Conservation (phyloP, 2,888 invertebrate species). For the Plagiodera versicolora region DNA sequence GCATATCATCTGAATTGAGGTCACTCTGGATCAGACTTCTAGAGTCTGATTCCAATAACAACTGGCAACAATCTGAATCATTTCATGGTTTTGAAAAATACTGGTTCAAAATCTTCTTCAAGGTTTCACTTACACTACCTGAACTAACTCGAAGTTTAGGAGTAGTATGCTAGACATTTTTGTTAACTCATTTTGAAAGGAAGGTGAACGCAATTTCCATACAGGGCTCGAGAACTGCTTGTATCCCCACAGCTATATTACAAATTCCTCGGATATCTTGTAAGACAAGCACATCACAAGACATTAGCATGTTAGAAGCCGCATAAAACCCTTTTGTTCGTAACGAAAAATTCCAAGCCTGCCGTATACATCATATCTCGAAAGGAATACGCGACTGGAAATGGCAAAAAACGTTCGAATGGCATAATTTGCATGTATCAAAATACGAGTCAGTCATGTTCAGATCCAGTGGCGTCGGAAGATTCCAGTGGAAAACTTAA, state of each 20-base stretch:
- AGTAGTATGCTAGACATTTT: background rate
- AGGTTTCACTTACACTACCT: background rate
- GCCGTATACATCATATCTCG: slow-evolving; percentile 28
- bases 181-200: background rate
- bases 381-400: slow-evolving; percentile 28
- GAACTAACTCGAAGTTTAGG: background rate
- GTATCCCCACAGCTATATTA: slow-evolving; percentile 29
- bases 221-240: background rate
- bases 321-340: slow-evolving; percentile 25
- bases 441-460: slow-evolving; percentile 29
- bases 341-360: slow-evolving; percentile 27
- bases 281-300: slow-evolving; percentile 28
- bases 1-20: too few relatives aligned
- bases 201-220: background rate
- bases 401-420: slow-evolving; percentile 31
- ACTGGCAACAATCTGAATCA: too few relatives aligned
- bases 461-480: background rate
- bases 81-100: too few relatives aligned
- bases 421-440: slow-evolving; percentile 32
- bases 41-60: too few relatives aligned
- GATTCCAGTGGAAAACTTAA: too few relatives aligned
- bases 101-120: too few relatives aligned
- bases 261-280: slow-evolving; percentile 24
- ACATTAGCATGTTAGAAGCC: slow-evolving; percentile 37
- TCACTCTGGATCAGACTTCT: too few relatives aligned